Evolutionary conservation across 2,797 vertebrate species (phyloP).

Genomic region (Antennarius maculatus): DNA sequence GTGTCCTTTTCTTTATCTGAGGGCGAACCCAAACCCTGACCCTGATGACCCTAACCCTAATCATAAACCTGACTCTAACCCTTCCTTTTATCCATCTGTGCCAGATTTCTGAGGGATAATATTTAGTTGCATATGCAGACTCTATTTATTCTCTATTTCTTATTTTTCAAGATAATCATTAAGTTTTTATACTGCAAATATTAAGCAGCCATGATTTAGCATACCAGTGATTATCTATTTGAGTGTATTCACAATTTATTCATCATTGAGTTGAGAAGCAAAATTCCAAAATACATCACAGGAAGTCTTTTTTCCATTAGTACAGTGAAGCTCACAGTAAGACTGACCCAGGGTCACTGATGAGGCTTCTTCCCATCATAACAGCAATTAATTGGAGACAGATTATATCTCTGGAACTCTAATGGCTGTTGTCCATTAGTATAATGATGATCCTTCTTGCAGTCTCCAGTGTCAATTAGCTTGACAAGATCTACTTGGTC

Average conservation of each 20-base stretch:
- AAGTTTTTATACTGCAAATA: neutral
- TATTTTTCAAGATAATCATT: neutral
- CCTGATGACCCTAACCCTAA: no score
- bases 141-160: slow-evolving; percentile 2
- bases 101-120: slow-evolving; percentile 1
- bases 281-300: neutral
- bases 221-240: neutral
- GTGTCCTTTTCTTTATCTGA: slow-evolving; percentile 17
- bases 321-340: neutral
- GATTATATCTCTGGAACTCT: slow-evolving; percentile 32
- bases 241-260: neutral
- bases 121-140: neutral
- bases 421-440: slow-evolving; percentile 44
- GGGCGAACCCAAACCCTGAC: neutral
- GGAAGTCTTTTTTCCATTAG: neutral
- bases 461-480: slow-evolving; percentile 46
- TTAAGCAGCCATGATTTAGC: neutral
- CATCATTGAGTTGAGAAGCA: neutral
- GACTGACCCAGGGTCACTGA: slow-evolving; percentile 29
- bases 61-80: neutral
- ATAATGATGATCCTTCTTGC: slow-evolving; percentile 42
- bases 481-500: slow-evolving; percentile 32
- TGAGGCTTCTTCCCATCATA: slow-evolving; percentile 16
- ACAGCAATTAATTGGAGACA: slow-evolving; percentile 43
- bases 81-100: slow-evolving; percentile 10